These are phyloP conservation scores for Rhyzopertha dominica DNA, from an alignment of 1,140 invertebrate species.

Conservation along the genomic window DNA sequence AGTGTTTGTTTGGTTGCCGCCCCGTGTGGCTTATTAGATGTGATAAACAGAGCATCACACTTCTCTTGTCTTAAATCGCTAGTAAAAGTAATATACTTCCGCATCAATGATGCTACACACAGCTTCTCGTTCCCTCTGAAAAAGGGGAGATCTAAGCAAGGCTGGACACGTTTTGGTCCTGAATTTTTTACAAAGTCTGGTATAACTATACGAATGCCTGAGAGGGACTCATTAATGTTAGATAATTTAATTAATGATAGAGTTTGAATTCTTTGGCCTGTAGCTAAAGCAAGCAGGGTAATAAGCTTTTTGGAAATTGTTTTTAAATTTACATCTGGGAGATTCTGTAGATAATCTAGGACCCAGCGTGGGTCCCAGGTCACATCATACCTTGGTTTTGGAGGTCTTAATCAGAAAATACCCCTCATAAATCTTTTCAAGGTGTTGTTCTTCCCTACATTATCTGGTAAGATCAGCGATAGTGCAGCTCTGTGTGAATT, in stretches of 20 bases:
- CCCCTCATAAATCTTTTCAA: slow-evolving; percentile 9
- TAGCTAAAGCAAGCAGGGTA: slow-evolving; percentile 2
- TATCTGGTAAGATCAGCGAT: too few relatives aligned
- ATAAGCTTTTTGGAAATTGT: slow-evolving; percentile 1
- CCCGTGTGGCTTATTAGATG: slow-evolving; percentile 10
- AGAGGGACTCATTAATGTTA: slow-evolving; percentile 7
- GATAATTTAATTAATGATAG: not conserved
- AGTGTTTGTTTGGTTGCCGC: slow-evolving; percentile 9
- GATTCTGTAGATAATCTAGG: not conserved
- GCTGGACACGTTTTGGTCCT: not conserved
- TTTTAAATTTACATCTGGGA: not conserved
- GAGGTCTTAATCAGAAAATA: slow-evolving; percentile 6
- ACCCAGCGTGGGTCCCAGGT: slow-evolving; percentile 14
- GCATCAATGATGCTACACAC: too few relatives aligned
- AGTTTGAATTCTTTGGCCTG: slow-evolving; percentile 13
- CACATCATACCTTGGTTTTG: slow-evolving; percentile 5
- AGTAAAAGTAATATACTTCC: too few relatives aligned
- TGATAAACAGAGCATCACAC: slow-evolving; percentile 20
- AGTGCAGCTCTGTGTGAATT: too few relatives aligned
- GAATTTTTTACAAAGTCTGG: too few relatives aligned
- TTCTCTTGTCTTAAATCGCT: too few relatives aligned
- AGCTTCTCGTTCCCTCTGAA: too few relatives aligned
- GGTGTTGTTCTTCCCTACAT: slow-evolving; percentile 2
- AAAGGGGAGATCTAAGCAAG: too few relatives aligned
- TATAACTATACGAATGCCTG: slow-evolving; percentile 7